Evolutionary conservation across 2,888 invertebrate species (phyloP), one percentile per base, ranked within the genome.

Genomic region (Netelia inedita): DNA sequence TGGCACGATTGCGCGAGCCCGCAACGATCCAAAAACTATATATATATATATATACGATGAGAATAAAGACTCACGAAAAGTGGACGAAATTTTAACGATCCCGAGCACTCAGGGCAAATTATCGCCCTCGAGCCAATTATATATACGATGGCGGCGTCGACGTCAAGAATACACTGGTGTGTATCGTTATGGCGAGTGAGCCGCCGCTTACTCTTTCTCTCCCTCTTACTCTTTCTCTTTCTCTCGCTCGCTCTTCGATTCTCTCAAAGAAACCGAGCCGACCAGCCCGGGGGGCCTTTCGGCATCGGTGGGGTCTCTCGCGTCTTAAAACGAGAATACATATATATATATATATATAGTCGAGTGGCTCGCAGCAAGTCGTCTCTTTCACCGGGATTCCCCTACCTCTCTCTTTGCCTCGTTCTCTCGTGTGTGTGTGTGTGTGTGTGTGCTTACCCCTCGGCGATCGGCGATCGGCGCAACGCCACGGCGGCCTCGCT

Each of bases 121-220:
- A 92, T 92, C 91, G 88, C 90, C 88, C 88, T 82, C 79, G 86
- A 90, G 90, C 91, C 91, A 91, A 92, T 92, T 92, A 91, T 90
- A 89, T 28, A 53, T 84, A 74, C 66, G 63, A 41, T 55, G 57
- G 55, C 79, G 71, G 74, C 74, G 79, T 74, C 79, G 79, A 74
- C 53, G 35, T 79, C 76, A 53, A 85, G 87, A 87, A 88, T 87
- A 86, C 86, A 35, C 53, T 35, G 43, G 53, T 57, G 57, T 90
- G 86, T 85, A 86, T 86, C 88, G 88, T 87, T 85, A 83, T 59
- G 79, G 85, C 86, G 84, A 86, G 76, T 85, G 85, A 85, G 80
- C 79, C 79, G 83, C 46, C 50, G 63, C 28, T 50, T 28, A 46
- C 23, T 21, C 9, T 61, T 35, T 72, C 55, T 72, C 53, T 57